Evolutionary conservation across 2,797 vertebrate species (phyloP).

Genomic region (Enoplosus armatus): DNA sequence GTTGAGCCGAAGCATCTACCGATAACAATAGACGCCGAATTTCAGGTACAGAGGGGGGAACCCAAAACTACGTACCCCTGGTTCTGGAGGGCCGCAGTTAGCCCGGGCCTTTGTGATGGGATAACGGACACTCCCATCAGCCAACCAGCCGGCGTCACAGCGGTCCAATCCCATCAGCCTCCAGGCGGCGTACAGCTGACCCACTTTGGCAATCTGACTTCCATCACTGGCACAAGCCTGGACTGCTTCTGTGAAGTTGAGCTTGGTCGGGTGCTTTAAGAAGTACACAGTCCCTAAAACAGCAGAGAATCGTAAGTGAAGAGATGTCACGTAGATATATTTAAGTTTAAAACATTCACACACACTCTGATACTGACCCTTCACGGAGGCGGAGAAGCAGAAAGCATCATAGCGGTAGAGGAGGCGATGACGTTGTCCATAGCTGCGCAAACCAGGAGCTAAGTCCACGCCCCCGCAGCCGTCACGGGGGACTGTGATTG

Average conservation of each 20-base stretch:
- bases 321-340: not conserved
- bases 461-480: conserved; percentile 88
- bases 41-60: conserved; percentile 85
- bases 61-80: conserved; percentile 91
- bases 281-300: conserved; percentile 90
- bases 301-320: conserved; percentile 21
- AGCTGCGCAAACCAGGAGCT: conserved; percentile 91
- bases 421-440: conserved; percentile 86
- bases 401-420: conserved; percentile 91
- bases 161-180: conserved; percentile 89
- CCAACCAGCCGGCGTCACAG: conserved; percentile 93
- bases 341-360: not conserved
- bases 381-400: conserved; percentile 89
- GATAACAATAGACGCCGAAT: conserved; percentile 92
- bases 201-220: conserved; percentile 88
- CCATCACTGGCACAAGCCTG: conserved; percentile 85
- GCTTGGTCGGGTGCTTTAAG: conserved; percentile 75
- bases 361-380: conserved; percentile 80
- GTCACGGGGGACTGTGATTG: conserved; percentile 87
- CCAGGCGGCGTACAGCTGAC: conserved; percentile 94
- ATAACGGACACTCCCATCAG: conserved; percentile 92
- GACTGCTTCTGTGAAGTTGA: conserved; percentile 89
- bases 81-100: conserved; percentile 88
- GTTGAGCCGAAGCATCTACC: conserved; percentile 43
- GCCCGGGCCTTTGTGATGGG: conserved; percentile 86